Conservation (phyloP, 2,113 vertebrate species). For the Xenus cinereus region DNA sequence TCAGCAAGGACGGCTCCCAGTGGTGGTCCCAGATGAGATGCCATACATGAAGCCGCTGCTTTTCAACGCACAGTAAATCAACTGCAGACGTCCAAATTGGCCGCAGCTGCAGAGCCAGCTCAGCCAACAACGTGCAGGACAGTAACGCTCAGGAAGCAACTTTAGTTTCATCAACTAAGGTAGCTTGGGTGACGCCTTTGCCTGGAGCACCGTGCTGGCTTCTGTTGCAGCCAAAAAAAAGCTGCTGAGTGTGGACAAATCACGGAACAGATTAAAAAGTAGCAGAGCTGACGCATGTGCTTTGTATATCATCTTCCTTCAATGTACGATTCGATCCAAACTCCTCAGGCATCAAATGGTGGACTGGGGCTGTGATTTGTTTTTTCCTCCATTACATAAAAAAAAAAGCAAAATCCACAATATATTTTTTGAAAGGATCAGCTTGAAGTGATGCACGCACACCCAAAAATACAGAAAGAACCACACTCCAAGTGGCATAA, state of each 20-base stretch:
- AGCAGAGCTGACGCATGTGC: conserved; percentile 29
- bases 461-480: background rate
- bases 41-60: background rate
- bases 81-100: background rate
- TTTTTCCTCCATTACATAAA: background rate
- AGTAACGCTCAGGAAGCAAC: conserved; percentile 24
- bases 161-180: conserved; percentile 57
- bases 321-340: background rate
- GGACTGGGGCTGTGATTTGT: background rate
- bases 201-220: conserved; percentile 10
- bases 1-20: background rate
- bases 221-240: conserved; percentile 49
- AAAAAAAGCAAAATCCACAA: background rate
- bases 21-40: background rate
- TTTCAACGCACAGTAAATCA: conserved; percentile 2
- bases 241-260: conserved; percentile 61
- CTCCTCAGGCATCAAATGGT: background rate
- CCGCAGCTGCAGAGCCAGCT: background rate
- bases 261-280: conserved; percentile 57
- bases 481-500: background rate
- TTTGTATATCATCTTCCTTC: background rate
- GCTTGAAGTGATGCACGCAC: background rate
- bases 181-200: conserved; percentile 56
- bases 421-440: background rate
- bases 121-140: background rate